Conservation (phyloP, 2,113 vertebrate species). For the human region GRCh38 chrX:93785001-93785500, state of each 20-base stretch:
- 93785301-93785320: not conserved
- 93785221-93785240: slow-evolving; percentile 25
- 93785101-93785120: not conserved
- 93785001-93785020: not conserved
- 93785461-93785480: too few species aligned
- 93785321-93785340: slow-evolving; percentile 29
- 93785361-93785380: not conserved
- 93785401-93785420: not conserved
- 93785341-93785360: not conserved
- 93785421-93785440: too few species aligned
- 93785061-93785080: not conserved
- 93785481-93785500: too few species aligned
- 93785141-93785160: not conserved
- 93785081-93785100: not conserved
- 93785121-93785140: not conserved
- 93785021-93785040: not conserved
- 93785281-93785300: not conserved
- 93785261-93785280: not conserved
- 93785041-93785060: not conserved
- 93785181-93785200: not conserved
- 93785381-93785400: not conserved
- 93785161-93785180: not conserved
- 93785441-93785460: too few species aligned
- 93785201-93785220: not conserved
- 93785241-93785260: not conserved